Conservation (phyloP, 2,797 vertebrate species). For the Aphelocoma californica region DNA sequence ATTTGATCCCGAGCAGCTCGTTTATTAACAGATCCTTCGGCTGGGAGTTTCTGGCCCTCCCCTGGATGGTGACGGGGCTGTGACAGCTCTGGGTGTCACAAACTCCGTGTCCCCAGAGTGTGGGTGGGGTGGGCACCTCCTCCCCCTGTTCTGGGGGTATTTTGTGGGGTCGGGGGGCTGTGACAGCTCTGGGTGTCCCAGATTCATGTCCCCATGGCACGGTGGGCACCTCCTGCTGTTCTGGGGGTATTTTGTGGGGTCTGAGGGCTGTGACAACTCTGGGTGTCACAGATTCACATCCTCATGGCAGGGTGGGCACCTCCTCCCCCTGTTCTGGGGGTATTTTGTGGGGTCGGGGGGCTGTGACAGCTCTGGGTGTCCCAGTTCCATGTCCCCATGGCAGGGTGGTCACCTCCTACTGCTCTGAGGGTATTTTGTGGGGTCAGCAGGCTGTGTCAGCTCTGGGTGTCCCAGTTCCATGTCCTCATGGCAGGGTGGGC, state of each 20-base stretch:
- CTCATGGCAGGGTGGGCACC: no score
- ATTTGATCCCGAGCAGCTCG: background rate
- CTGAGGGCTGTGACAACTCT: background rate
- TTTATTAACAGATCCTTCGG: background rate
- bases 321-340: fast-evolving
- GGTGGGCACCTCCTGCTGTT: background rate
- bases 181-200: background rate
- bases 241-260: background rate
- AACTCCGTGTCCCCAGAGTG: no score
- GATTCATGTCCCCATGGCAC: background rate
- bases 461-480: no score
- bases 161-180: background rate
- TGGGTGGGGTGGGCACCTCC: background rate
- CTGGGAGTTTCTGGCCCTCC: background rate
- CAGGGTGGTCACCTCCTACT: fast-evolving
- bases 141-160: background rate
- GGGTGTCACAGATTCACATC: no score
- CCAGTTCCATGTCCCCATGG: fast-evolving
- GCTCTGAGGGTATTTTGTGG: fast-evolving
- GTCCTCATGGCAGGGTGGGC: no score
- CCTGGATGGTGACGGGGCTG: background rate
- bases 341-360: background rate
- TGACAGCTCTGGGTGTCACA: background rate
- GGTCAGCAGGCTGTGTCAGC: no score
- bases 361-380: background rate